These are phyloP conservation scores for Austrolebias charrua DNA, from an alignment of 2,797 vertebrate genomes.

Conservation along the genomic window DNA sequence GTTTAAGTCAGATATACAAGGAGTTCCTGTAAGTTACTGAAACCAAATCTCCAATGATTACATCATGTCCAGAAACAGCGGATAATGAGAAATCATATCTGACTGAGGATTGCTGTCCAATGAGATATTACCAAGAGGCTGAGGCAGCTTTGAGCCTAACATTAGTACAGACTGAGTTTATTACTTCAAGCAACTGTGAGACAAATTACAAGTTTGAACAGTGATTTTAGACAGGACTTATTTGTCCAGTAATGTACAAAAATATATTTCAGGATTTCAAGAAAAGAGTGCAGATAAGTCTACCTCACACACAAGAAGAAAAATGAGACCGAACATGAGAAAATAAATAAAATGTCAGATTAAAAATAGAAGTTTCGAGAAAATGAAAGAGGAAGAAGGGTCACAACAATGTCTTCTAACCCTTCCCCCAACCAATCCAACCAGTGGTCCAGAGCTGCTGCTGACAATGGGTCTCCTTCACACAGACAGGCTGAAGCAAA, in stretches of 20 bases:
- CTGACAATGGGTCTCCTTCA: conserved; percentile 61
- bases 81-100: background rate
- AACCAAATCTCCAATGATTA: too few species aligned
- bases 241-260: conserved; percentile 17
- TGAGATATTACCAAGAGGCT: background rate
- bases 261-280: conserved; percentile 9
- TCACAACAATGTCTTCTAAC: conserved; percentile 55
- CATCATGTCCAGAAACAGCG: background rate
- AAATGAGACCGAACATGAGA: background rate
- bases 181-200: conserved; percentile 11
- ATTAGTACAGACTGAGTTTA: conserved; percentile 16
- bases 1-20: too few species aligned
- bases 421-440: conserved; percentile 66
- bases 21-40: too few species aligned
- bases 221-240: conserved; percentile 25
- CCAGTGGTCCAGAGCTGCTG: conserved; percentile 40
- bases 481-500: conserved; percentile 25
- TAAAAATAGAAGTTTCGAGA: background rate
- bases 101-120: background rate
- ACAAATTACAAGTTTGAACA: conserved; percentile 23
- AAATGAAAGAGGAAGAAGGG: conserved; percentile 2
- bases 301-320: background rate
- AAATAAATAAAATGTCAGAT: background rate
- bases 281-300: background rate
- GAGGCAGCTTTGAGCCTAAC: conserved; percentile 9